Conservation (phyloP, 2,113 vertebrate genomes). For the Herpailurus yagouaroundi region DNA sequence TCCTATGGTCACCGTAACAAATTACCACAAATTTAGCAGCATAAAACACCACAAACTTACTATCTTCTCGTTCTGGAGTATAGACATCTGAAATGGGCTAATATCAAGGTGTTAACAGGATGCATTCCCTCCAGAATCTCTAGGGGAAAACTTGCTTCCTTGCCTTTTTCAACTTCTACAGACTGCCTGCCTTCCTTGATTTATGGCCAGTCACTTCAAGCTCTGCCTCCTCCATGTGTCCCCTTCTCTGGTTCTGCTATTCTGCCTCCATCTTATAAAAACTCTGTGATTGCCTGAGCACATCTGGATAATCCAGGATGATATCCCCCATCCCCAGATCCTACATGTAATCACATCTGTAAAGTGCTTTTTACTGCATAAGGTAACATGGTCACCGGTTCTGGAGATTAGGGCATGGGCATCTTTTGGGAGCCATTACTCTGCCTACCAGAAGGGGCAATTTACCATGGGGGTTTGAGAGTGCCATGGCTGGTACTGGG, state of each 20-base stretch:
- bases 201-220: not conserved
- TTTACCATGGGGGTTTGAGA: not conserved
- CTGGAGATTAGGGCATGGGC: not conserved
- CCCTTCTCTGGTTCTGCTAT: not conserved
- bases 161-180: not conserved
- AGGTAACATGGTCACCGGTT: not conserved
- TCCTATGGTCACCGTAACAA: not conserved
- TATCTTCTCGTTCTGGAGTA: not conserved
- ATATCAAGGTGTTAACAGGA: not conserved
- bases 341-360: not conserved
- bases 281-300: not conserved
- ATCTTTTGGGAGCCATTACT: not conserved
- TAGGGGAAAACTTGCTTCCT: not conserved
- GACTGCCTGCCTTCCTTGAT: not conserved
- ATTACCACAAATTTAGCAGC: not conserved
- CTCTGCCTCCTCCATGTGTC: not conserved
- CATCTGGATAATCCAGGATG: not conserved
- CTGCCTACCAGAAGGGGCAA: not conserved
- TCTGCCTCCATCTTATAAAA: not conserved
- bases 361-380: not conserved
- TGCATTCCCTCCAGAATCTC: not conserved
- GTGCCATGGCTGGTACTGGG: not conserved
- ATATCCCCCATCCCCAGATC: not conserved
- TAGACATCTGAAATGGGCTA: not conserved
- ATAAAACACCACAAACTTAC: not conserved